Evolutionary conservation across 2,888 invertebrate genomes (phyloP).

Genomic region (Nemotelus nigrinus): DNA sequence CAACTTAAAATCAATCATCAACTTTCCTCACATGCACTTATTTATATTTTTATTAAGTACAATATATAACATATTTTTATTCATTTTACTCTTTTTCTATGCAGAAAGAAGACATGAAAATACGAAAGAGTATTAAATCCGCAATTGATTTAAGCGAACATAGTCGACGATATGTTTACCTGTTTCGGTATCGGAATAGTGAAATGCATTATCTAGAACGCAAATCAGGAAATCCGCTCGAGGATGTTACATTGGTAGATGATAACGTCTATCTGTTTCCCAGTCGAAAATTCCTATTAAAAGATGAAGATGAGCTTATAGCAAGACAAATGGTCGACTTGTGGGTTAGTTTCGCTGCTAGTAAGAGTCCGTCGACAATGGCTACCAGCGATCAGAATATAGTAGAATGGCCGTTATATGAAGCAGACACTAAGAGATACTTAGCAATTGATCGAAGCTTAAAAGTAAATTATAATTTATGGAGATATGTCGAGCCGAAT

Average conservation of each 20-base stretch:
- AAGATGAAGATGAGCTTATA: constrained; percentile 54
- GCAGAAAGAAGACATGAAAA: constrained; percentile 19
- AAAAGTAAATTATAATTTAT: constrained; percentile 42
- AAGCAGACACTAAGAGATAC: constrained; percentile 48
- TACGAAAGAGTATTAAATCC: constrained; percentile 18
- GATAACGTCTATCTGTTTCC: constrained; percentile 66
- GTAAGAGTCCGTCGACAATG: constrained; percentile 31
- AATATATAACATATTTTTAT: neutral
- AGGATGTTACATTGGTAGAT: constrained; percentile 66
- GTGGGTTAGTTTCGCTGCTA: constrained; percentile 53
- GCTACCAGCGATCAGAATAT: neutral
- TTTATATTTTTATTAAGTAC: neutral
- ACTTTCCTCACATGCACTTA: neutral
- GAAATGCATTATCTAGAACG: constrained; percentile 14
- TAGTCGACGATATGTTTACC: constrained; percentile 57
- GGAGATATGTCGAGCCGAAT: constrained; percentile 16
- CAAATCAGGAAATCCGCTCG: constrained; percentile 55
- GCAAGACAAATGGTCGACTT: constrained; percentile 59
- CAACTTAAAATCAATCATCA: neutral
- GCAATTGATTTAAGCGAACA: neutral
- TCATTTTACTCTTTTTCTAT: neutral
- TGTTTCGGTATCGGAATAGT: constrained; percentile 60
- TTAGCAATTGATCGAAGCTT: constrained; percentile 48
- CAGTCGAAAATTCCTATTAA: constrained; percentile 51
- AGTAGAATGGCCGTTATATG: constrained; percentile 42